Conservation (phyloP, 35 echinoderm and acorn worm species). For the Chiridota heheva region DNA sequence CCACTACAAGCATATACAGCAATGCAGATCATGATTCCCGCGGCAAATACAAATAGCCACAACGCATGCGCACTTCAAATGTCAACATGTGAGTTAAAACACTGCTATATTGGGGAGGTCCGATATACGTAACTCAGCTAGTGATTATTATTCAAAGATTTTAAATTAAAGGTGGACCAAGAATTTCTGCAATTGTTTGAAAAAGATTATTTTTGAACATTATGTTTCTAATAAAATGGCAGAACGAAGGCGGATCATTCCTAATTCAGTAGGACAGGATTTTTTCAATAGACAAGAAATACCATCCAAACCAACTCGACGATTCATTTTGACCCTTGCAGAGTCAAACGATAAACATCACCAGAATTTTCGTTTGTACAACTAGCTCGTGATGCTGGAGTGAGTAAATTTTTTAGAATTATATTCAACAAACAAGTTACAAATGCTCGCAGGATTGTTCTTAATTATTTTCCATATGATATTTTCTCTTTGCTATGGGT, state of each 20-base stretch:
- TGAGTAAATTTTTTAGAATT: constrained; percentile 73
- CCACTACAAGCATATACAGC: no score
- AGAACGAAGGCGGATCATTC: constrained; percentile 99
- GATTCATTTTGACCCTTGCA: constrained; percentile 75
- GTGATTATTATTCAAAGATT: no score
- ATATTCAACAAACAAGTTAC: no score
- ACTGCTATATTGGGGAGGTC: no score
- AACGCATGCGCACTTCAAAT: constrained; percentile 76
- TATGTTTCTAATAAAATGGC: constrained; percentile 69
- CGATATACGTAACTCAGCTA: no score
- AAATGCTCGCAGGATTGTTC: no score
- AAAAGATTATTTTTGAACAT: constrained; percentile 30
- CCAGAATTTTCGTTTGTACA: constrained; percentile 79
- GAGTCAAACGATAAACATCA: constrained; percentile 88
- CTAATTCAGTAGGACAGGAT: constrained; percentile 85
- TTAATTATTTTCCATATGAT: no score
- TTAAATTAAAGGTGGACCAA: constrained; percentile 24
- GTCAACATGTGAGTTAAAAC: constrained; percentile 78
- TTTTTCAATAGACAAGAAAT: constrained; percentile 68
- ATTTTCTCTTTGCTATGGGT: no score
- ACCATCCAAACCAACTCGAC: constrained; percentile 63
- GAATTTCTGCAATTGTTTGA: constrained; percentile 48
- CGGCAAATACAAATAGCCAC: no score
- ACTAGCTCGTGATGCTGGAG: constrained; percentile 88
- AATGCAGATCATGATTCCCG: no score